Percentiles rank a stretch among this genome's conserved stretches.
Conservation (phyloP, 2,113 vertebrate species). For the Hydropotes inermis region DNA sequence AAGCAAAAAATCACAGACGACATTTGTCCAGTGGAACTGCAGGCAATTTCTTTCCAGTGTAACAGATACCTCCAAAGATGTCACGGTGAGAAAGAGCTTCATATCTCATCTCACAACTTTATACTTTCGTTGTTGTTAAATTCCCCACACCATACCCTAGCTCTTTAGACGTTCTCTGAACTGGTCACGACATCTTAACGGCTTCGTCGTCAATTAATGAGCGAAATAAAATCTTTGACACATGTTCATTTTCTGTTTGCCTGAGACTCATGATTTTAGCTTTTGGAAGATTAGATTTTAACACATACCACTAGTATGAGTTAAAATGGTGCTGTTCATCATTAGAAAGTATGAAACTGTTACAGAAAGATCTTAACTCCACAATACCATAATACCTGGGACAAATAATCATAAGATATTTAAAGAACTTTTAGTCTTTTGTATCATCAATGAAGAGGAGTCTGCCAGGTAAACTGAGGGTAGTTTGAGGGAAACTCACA, state of each 20-base stretch:
- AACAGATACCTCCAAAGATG: neutral
- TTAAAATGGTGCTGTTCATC: neutral
- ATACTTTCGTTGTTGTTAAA: neutral
- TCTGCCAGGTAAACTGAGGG: neutral
- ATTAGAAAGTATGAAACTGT: neutral
- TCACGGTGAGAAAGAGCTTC: neutral
- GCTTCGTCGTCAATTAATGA: neutral
- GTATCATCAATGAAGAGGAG: neutral
- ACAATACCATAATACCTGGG: neutral
- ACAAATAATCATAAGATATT: neutral
- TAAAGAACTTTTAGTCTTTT: neutral
- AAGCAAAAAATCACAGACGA: neutral
- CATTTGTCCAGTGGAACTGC: neutral
- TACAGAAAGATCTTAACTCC: neutral
- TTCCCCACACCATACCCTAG: rapidly evolving
- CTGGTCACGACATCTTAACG: neutral
- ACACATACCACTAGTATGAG: neutral
- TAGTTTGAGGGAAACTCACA: neutral
- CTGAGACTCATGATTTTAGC: neutral
- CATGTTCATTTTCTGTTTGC: neutral
- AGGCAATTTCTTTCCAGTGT: neutral
- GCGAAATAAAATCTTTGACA: neutral
- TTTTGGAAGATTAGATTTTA: neutral
- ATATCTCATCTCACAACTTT: neutral
- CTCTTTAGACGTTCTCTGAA: neutral